Base-by-base conservation (phyloP, 2,888 invertebrate species). In the Drosophila sordidula region DNA sequence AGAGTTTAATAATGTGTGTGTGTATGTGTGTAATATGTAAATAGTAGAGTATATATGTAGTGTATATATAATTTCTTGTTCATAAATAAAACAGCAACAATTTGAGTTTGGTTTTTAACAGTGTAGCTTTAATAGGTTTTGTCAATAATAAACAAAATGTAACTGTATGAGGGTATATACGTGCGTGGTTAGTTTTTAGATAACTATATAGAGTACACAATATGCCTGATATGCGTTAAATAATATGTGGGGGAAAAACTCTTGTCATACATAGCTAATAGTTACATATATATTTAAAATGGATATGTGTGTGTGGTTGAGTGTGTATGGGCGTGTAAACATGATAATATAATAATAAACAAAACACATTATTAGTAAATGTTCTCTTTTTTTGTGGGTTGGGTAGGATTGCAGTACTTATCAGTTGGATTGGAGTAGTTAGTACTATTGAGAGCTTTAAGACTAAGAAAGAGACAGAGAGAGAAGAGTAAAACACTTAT, bases 81-180 rank as follows among this genome's bases (percentile, higher is more conserved):
- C 69, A 74, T 86, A 83, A 83, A 83, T 83, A 83, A 83, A 83
- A 83, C 82, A 83, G 87, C 82, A 86, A 82, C 75, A 82, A 80
- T 82, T 86, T 76, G 72, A 70, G 69, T 83, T 83, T 79, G 46
- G 46, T 73, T 80, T 80, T 79, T 58, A 4, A 78, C 73, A 78
- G 84, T 86, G 86, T 86, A 86, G 76, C 87, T 83, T 83, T 83
- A 83, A 83, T 83, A 86, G 74, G 45, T 62, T 76, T 70, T 72
- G 52, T 62, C 67, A 75, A 61, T 75, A 73, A 51, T 66, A 46
- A 45, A 54, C 16, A 52, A 70, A 66, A 83, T 80, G 83, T 47
- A 78, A 66, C 49, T 71, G 57, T 68, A 80, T 82, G 86, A 45
- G 32, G 46, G 34, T 14, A 71, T 58, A 71, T 75, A 78, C 83